Evolutionary conservation across 2,888 invertebrate species (phyloP).

Genomic region (Onchidella celtica): DNA sequence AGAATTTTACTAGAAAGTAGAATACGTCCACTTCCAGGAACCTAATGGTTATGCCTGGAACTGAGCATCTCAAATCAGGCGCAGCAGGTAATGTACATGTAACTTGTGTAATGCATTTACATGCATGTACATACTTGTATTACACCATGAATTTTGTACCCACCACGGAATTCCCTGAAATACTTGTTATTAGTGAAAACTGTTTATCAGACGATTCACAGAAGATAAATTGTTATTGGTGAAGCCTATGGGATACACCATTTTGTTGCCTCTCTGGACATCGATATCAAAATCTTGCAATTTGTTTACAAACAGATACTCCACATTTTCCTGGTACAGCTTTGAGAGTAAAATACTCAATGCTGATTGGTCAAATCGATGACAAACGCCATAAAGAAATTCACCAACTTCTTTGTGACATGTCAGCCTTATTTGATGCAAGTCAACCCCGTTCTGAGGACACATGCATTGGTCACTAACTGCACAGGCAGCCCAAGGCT

Average conservation of each 20-base stretch:
- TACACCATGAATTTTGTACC: no score
- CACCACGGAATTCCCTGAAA: no score
- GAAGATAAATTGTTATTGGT: no score
- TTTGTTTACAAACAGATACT: neutral
- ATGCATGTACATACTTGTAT: no score
- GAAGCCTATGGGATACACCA: slow-evolving; percentile 1
- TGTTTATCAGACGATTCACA: no score
- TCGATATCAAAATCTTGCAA: slow-evolving; percentile 14
- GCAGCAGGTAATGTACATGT: no score
- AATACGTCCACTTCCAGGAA: no score
- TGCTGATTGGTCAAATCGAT: slow-evolving; percentile 51
- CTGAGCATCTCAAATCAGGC: no score
- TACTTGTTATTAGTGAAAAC: no score
- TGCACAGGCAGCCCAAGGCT: slow-evolving; percentile 52
- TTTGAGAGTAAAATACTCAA: slow-evolving; percentile 44
- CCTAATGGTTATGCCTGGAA: no score
- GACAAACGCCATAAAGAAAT: slow-evolving; percentile 44
- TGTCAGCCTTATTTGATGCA: neutral
- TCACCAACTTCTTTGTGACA: slow-evolving; percentile 11
- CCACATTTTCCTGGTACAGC: slow-evolving; percentile 29
- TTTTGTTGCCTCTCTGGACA: slow-evolving; percentile 8
- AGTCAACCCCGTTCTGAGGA: slow-evolving; percentile 7
- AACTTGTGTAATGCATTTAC: no score
- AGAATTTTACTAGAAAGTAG: no score
- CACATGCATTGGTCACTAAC: slow-evolving; percentile 43